Evolutionary conservation across 2,888 invertebrate species (phyloP), one percentile per base, ranked within the genome.

Genomic region (Villa cingulata): DNA sequence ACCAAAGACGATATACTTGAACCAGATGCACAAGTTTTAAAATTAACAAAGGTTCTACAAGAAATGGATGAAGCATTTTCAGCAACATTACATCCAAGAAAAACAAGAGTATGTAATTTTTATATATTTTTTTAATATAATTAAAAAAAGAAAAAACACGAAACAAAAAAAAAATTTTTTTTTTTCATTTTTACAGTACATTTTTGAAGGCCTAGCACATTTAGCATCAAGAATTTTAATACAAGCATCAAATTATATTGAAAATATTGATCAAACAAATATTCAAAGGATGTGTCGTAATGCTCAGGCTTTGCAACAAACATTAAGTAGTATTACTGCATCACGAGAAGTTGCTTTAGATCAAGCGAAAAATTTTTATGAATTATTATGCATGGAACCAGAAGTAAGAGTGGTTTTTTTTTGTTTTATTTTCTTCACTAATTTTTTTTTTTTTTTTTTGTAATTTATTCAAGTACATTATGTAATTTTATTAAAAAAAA

Each of bases 321-420:
- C 85, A 6, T 66, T 90, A n/a, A 81, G 86, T 37, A 83, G 83
- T 61, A 86, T 90, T 48, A 88, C 88, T 2, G 80, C 83, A 71
- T 79, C 82, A 1, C 72, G 86, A 49, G 87, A 88, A 69, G 74
- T 86, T 15, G 86, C 87, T 17, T 73, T 96, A 57, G 92, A 94
- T 68, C 81, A 89, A 60, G 94, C 95, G 0, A 76, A 88, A 58
- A 81, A 82, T 56, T 95, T 90, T 70, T 87, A 88, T 61, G 88
- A 91, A 58, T 74, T 95, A 55, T 81, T 94, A 51, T 83, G 85
- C 55, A 76, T 81, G 59, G 75, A 81, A 19, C 88, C 88, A 1
- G 86, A 91, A 71, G 88, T 86, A 66, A 70, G 69, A 32, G 14
- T 19, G 3, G 16, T 12, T 14, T 23, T 17, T 15, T 41, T 7